Percentiles rank a stretch among this genome's conserved stretches.
Evolutionary conservation across 2,888 invertebrate genomes (phyloP).

Genomic region (Eilema depressum): DNA sequence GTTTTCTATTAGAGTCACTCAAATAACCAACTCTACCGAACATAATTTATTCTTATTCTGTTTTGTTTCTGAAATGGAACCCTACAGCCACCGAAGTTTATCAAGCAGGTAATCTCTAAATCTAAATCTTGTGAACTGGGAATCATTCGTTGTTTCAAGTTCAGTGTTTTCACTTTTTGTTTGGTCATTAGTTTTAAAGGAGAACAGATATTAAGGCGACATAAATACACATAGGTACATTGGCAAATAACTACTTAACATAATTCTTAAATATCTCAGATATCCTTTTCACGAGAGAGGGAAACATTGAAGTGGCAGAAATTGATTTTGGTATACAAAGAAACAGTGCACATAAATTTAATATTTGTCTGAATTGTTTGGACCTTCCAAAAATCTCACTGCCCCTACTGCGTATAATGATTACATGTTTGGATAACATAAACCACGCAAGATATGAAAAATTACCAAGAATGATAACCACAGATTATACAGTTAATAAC

Average conservation of each 20-base stretch:
- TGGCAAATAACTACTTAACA: too few species aligned
- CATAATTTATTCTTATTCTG: too few species aligned
- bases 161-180: too few species aligned
- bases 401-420: constrained; percentile 12
- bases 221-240: too few species aligned
- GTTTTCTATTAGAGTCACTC: too few species aligned
- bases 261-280: constrained; percentile 1
- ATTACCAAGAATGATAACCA: constrained; percentile 8
- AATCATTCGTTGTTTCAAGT: background rate
- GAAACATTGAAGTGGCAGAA: constrained; percentile 23
- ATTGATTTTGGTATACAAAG: constrained; percentile 23
- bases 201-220: too few species aligned
- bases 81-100: constrained; percentile 33
- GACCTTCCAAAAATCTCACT: constrained; percentile 21
- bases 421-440: constrained; percentile 34
- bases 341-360: constrained; percentile 20
- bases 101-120: background rate
- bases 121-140: background rate
- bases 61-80: too few species aligned
- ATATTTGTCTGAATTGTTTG: constrained; percentile 22
- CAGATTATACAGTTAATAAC: background rate
- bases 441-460: constrained; percentile 32
- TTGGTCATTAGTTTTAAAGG: too few species aligned
- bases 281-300: constrained; percentile 8
- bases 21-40: too few species aligned